These are phyloP conservation scores for Enteromius trimaculatus DNA, from an alignment of 2,797 vertebrate species.

Conservation along the genomic window DNA sequence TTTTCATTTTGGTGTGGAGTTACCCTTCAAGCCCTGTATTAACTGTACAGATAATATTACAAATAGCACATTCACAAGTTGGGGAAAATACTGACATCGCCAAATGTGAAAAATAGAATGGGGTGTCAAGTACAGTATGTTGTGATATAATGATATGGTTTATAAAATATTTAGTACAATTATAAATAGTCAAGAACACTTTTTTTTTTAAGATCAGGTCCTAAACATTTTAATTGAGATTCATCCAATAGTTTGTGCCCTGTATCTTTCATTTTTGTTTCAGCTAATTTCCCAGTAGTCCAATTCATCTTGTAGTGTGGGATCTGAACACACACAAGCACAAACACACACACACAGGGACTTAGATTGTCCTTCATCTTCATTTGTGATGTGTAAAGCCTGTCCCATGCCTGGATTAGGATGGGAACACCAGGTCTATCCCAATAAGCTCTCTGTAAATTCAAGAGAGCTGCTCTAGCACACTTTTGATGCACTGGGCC, in stretches of 20 bases:
- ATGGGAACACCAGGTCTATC: conserved; percentile 51
- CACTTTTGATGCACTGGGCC: conserved; percentile 47
- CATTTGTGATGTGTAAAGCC: conserved; percentile 48
- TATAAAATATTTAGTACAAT: conserved; percentile 2
- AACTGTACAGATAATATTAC: not conserved
- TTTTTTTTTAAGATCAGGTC: conserved; percentile 14
- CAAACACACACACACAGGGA: conserved; percentile 27
- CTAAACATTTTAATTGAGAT: conserved; percentile 20
- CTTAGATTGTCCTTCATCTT: conserved; percentile 46
- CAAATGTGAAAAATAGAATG: not conserved
- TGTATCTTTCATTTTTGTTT: conserved; percentile 6
- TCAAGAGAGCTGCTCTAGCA: conserved; percentile 48
- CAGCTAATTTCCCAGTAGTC: conserved; percentile 10
- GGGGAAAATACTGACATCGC: not conserved
- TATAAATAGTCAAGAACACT: not conserved
- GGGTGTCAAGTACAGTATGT: not conserved
- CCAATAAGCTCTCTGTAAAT: conserved; percentile 52
- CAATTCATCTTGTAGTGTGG: conserved; percentile 22
- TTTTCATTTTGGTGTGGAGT: too few relatives aligned
- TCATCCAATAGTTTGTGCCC: not conserved
- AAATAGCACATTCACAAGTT: not conserved
- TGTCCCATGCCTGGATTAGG: conserved; percentile 27
- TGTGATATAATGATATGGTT: conserved; percentile 7
- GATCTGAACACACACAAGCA: conserved; percentile 7
- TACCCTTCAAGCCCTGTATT: not conserved